Percentiles rank a stretch among this genome's conserved stretches.
Evolutionary conservation across 2,888 invertebrate genomes (phyloP).

Genomic region (Parnassius mnemosyne): DNA sequence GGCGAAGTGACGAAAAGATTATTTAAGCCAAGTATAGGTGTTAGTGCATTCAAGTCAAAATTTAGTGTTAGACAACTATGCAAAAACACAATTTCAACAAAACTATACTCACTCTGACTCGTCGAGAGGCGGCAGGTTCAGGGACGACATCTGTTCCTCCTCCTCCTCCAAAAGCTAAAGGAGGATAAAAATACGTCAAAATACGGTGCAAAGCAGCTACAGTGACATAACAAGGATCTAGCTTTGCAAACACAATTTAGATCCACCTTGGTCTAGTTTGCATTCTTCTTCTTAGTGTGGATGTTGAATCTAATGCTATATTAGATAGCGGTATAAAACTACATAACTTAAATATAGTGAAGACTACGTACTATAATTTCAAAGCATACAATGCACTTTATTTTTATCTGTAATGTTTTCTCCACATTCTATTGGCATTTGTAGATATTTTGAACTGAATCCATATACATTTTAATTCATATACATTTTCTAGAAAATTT

Average conservation of each 20-base stretch:
- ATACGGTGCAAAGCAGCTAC: slow-evolving; percentile 76
- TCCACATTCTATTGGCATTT: no score
- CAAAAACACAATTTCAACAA: slow-evolving; percentile 7
- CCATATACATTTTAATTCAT: no score
- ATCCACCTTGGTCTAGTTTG: neutral
- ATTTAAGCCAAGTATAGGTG: neutral
- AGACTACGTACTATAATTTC: no score
- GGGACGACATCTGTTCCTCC: slow-evolving; percentile 56
- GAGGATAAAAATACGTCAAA: slow-evolving; percentile 65
- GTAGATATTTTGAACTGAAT: no score
- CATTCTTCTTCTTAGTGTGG: no score
- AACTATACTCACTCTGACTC: slow-evolving; percentile 61
- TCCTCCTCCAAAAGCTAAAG: slow-evolving; percentile 70
- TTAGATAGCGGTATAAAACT: no score
- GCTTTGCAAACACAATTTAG: slow-evolving; percentile 34
- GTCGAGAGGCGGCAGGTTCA: slow-evolving; percentile 66
- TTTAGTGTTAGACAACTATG: neutral
- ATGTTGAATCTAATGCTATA: no score
- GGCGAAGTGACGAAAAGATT: neutral
- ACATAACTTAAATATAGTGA: no score
- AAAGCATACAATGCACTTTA: no score
- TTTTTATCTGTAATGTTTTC: no score
- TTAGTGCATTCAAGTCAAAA: neutral
- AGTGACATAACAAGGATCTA: slow-evolving; percentile 39
- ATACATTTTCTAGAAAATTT: no score